These are phyloP conservation scores for Agonum fuliginosum DNA, from an alignment of 2,888 invertebrate genomes.

Conservation along the genomic window DNA sequence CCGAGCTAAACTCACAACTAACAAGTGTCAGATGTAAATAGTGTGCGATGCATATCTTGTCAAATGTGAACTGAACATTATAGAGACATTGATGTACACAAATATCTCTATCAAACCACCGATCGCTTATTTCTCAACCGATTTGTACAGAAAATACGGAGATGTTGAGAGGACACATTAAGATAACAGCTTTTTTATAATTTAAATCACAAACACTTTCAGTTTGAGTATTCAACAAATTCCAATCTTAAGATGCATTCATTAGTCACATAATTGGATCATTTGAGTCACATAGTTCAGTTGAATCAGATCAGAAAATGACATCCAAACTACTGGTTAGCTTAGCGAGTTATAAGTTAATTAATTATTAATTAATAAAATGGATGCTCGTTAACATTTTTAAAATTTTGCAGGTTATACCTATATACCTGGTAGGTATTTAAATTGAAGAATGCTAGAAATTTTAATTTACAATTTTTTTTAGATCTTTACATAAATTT, in stretches of 20 bases:
- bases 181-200: neutral
- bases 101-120: slow-evolving; percentile 1
- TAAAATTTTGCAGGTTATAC: neutral
- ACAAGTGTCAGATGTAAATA: slow-evolving; percentile 34
- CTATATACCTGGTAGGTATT: neutral
- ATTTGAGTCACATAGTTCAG: too few relatives aligned
- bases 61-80: slow-evolving; percentile 1
- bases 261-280: too few relatives aligned
- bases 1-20: neutral
- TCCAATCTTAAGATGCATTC: too few relatives aligned
- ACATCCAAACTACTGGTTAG: neutral
- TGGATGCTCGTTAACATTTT: neutral
- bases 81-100: slow-evolving; percentile 39
- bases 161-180: neutral
- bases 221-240: too few relatives aligned
- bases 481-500: neutral
- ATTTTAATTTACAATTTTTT: neutral
- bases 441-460: neutral
- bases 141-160: neutral
- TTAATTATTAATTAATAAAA: neutral
- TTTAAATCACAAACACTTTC: neutral
- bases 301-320: too few relatives aligned
- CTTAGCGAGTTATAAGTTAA: neutral
- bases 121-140: neutral
- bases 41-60: slow-evolving; percentile 35